Evolutionary conservation across 2,113 vertebrate genomes (phyloP), one percentile per base, ranked within the genome.

Genomic region (Cyanoliseus patagonus): DNA sequence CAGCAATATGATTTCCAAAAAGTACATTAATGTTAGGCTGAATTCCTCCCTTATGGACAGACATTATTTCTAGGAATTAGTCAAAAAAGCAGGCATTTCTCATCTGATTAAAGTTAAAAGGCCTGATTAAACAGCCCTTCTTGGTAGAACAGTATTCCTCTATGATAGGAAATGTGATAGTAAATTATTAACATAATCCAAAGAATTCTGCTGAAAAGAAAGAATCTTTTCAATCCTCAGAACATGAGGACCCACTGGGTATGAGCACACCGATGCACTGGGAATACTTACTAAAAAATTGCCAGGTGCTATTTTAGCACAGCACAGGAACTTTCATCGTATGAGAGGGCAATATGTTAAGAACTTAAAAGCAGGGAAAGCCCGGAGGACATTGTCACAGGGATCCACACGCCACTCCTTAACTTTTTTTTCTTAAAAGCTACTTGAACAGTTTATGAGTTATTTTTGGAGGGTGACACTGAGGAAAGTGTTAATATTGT

Each of bases 31-130:
- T 46, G 62, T 85, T 82, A 85, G 66, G 9, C 57, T 92, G 70
- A 92, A 94, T 72, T 84, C 62, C 57, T 75, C 35, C 39, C 93
- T 75, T 85, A 82, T 17, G 44, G 66, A 57, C 52, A 76, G 47
- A 24, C 70, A 73, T 79, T 83, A 62, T 95, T 86, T 86, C 76
- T 83, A 73, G 52, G 83, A 83, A 92, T 92, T 79, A 76, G 47
- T 39, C 69, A 66, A 69, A 87, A 91, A 95, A 84, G 33, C 7
- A 87, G 46, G 9, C 30, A 79, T 88, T 90, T 94, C 66, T 87
- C 67, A 87, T 51, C 39, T 69, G 87, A 79, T 90, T 82, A 55
- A 63, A 33, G 30, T 15, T 85, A 79, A 90, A 91, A 94, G 57
- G 30, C 35, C 52, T 75, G 78, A 85, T 72, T 85, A 94, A 93